phyloP scores from a whole-genome alignment of 2,797 vertebrate genomes.

The Coracias cyanogaster region DNA sequence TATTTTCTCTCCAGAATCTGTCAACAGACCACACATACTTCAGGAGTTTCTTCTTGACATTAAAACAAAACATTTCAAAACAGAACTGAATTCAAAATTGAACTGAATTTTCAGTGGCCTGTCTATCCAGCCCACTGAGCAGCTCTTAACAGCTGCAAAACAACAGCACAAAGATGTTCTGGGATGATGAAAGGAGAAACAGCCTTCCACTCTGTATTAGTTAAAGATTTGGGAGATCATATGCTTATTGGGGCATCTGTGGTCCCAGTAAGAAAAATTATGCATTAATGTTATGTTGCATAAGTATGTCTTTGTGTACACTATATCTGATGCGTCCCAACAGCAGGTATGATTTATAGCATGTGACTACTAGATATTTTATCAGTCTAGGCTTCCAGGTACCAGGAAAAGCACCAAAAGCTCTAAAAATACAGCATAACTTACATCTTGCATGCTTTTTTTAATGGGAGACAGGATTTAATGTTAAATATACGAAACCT shows the following conservation, averaged over 20 bases:
- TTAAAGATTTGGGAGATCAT: neutral
- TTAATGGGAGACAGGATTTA: neutral
- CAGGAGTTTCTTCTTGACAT: neutral
- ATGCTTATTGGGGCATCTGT: fast-evolving
- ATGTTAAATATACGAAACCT: neutral
- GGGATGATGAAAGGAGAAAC: neutral
- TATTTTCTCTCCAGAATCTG: neutral
- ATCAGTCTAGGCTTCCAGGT: neutral
- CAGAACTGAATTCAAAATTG: neutral
- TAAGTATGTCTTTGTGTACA: neutral
- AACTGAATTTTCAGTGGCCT: neutral
- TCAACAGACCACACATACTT: neutral
- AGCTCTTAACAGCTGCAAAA: neutral
- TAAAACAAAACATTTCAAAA: neutral
- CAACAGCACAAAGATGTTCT: neutral
- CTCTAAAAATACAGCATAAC: neutral
- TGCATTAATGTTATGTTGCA: neutral
- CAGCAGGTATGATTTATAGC: neutral
- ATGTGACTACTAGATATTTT: neutral
- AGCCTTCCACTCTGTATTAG: neutral
- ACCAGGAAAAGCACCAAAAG: neutral
- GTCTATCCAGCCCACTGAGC: neutral
- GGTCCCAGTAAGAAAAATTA: neutral
- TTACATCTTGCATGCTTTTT: neutral
- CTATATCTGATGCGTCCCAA: neutral